Evolutionary conservation across 2,113 vertebrate species (phyloP).

Genomic region (Otis tarda): DNA sequence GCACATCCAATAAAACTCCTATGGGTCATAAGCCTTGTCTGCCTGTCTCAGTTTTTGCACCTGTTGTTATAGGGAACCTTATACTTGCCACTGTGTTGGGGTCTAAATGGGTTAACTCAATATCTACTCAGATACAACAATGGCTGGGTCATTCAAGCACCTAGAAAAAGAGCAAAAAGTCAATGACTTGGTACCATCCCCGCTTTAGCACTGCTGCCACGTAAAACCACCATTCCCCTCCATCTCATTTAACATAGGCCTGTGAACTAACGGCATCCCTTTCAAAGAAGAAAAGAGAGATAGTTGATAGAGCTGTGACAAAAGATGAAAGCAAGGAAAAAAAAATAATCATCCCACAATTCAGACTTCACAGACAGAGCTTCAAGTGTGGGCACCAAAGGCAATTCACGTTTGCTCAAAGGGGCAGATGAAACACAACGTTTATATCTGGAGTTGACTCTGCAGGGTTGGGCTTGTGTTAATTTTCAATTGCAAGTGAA

Average conservation of each 20-base stretch:
- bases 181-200: not conserved
- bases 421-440: not conserved
- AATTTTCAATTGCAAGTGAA: not conserved
- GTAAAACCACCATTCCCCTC: not conserved
- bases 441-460: not conserved
- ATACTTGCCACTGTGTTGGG: rapidly evolving
- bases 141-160: not conserved
- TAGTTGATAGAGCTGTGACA: not conserved
- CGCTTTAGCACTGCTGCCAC: rapidly evolving
- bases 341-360: not conserved
- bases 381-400: not conserved
- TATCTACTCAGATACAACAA: not conserved
- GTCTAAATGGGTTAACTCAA: not conserved
- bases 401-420: not conserved
- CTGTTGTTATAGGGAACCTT: not conserved
- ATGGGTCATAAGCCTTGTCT: not conserved
- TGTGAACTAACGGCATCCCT: not conserved
- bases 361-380: not conserved
- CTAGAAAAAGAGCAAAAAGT: not conserved
- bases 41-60: not conserved
- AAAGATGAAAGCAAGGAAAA: not conserved
- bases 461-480: not conserved
- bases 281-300: not conserved
- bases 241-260: not conserved
- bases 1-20: conserved; percentile 47